A percentile compares a stretch with the other conserved stretches of the same genome.
Conservation (phyloP, 2,113 vertebrate genomes). For the Falcunculus frontatus region DNA sequence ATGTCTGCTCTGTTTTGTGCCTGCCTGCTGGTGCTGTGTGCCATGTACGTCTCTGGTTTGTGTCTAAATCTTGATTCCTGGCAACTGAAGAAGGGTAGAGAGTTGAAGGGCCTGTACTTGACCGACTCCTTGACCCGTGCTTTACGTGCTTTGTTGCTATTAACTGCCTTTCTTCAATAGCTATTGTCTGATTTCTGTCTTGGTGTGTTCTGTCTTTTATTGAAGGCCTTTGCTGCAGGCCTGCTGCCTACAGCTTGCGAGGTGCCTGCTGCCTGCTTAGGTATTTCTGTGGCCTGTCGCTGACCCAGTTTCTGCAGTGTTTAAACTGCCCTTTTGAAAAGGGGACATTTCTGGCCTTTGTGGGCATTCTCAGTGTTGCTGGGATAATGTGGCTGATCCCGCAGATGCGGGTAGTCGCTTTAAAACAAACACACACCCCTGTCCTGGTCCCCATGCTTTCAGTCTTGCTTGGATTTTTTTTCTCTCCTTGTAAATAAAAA, state of each 20-base stretch:
- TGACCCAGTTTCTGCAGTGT: conserved; percentile 39
- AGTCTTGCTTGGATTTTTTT: background rate
- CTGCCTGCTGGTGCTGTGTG: background rate
- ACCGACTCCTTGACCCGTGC: conserved; percentile 61
- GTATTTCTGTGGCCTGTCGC: conserved; percentile 38
- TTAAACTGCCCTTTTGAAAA: conserved; percentile 38
- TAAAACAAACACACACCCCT: background rate
- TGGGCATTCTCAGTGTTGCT: background rate
- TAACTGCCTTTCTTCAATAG: conserved; percentile 63
- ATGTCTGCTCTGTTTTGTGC: background rate
- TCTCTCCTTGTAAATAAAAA: background rate
- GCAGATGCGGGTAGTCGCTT: background rate
- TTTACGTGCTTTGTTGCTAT: conserved; percentile 49
- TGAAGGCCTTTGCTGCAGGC: background rate
- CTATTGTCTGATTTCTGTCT: conserved; percentile 52
- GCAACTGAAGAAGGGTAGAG: conserved; percentile 17
- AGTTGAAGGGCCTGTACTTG: conserved; percentile 54
- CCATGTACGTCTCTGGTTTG: background rate
- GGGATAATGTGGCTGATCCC: background rate
- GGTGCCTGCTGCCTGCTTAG: conserved; percentile 36
- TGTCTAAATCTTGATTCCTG: conserved; percentile 23
- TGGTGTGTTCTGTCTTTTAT: conserved; percentile 28
- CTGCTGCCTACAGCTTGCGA: background rate
- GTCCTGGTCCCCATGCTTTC: background rate
- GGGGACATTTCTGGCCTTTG: conserved; percentile 20